Conservation (phyloP, 2,113 vertebrate genomes). For the Chaetops frenatus region DNA sequence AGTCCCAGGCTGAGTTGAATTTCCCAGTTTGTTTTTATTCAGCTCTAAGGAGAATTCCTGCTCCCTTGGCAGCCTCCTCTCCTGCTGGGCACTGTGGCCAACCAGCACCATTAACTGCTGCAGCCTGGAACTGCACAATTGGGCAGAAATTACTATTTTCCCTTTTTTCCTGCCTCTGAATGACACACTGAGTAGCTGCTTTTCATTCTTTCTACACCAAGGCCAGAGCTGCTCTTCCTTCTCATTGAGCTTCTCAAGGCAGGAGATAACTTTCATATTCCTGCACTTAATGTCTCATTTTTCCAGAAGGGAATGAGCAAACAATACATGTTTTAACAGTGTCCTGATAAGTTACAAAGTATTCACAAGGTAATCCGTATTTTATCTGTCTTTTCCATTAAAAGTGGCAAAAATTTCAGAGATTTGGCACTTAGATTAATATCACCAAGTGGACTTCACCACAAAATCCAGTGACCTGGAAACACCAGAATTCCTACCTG, state of each 20-base stretch:
- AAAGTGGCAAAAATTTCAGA: conserved; percentile 39
- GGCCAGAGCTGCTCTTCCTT: neutral
- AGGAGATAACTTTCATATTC: neutral
- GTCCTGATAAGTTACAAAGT: neutral
- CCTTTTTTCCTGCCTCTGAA: neutral
- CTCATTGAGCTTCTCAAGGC: neutral
- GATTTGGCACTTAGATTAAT: conserved; percentile 54
- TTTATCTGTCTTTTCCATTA: neutral
- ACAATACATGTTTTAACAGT: neutral
- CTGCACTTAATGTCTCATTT: neutral
- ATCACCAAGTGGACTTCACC: neutral
- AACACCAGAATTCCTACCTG: neutral
- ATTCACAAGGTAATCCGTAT: neutral
- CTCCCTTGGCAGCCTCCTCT: conserved; percentile 59
- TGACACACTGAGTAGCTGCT: neutral
- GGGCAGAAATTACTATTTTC: neutral
- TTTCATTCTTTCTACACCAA: neutral
- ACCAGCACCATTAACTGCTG: neutral
- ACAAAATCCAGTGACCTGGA: neutral
- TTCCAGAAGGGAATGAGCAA: neutral
- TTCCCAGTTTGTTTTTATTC: conserved; percentile 1
- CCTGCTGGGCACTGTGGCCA: conserved; percentile 26
- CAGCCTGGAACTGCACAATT: conserved; percentile 42
- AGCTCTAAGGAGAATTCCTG: neutral
- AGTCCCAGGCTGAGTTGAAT: neutral